phyloP scores from a whole-genome alignment of 2,797 vertebrate species.

The Eutrigla gurnardus region DNA sequence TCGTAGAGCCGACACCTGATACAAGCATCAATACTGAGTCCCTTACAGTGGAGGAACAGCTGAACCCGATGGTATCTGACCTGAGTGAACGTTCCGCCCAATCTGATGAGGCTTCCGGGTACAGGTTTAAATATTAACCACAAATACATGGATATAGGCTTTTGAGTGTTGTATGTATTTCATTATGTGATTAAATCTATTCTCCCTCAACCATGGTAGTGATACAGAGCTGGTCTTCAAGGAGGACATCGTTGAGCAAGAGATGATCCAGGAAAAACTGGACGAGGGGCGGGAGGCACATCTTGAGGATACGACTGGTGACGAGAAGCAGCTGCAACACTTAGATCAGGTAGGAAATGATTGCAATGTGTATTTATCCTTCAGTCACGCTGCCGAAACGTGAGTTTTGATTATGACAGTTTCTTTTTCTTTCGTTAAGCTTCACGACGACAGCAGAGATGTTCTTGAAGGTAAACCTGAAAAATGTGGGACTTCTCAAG shows the following conservation, averaged over 20 bases:
- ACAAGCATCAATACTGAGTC: not conserved
- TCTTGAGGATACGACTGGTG: not conserved
- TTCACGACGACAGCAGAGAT: conserved; percentile 19
- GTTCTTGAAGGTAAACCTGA: conserved; percentile 26
- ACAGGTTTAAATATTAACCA: conserved; percentile 1
- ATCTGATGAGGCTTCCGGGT: conserved; percentile 45
- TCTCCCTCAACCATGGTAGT: conserved; percentile 14
- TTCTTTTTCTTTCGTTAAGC: conserved; percentile 39
- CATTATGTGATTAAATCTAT: not conserved
- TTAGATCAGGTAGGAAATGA: conserved; percentile 50
- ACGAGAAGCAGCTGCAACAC: conserved; percentile 17
- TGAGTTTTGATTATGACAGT: not conserved
- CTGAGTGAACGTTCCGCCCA: conserved; percentile 15
- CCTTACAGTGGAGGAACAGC: conserved; percentile 18
- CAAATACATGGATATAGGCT: not conserved
- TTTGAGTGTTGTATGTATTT: not conserved
- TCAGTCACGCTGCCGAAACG: not conserved
- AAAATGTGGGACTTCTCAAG: not conserved
- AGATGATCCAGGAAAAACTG: conserved; percentile 17
- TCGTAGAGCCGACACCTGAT: conserved; percentile 14
- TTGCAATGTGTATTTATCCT: not conserved
- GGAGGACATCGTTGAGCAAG: conserved; percentile 9
- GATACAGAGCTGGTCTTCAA: conserved; percentile 29
- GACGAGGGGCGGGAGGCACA: conserved; percentile 8
- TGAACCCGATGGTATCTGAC: conserved; percentile 1